Percentiles rank a stretch among this genome's conserved stretches.
These are phyloP conservation scores for Philypnodon macrostomus DNA, from an alignment of 2,797 vertebrate genomes.

Conservation along the genomic window DNA sequence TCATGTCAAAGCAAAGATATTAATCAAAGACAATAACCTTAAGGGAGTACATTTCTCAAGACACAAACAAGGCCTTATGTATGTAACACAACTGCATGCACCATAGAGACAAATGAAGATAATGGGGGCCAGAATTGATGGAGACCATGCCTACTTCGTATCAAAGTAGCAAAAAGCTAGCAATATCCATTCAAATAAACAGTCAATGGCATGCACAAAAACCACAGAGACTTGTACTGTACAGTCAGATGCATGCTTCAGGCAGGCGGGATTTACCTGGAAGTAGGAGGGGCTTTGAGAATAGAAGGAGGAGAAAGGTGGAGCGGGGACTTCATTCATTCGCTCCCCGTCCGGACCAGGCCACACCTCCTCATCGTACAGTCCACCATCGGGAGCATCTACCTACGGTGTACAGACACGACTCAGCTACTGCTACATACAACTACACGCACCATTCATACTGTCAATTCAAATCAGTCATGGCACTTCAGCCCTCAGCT, in stretches of 20 bases:
- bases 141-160: too few relatives aligned
- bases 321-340: slow-evolving; percentile 67
- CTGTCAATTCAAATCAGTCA: background rate
- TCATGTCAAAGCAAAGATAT: background rate
- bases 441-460: background rate
- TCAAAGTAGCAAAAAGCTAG: background rate
- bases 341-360: slow-evolving; percentile 68
- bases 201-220: slow-evolving; percentile 11
- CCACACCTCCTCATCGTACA: slow-evolving; percentile 71
- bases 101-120: too few relatives aligned
- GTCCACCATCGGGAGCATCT: slow-evolving; percentile 75
- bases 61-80: too few relatives aligned
- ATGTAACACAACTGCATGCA: too few relatives aligned
- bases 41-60: too few relatives aligned
- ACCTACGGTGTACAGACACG: slow-evolving; percentile 73
- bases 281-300: slow-evolving; percentile 72
- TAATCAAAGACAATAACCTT: too few relatives aligned
- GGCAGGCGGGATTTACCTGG: slow-evolving; percentile 70
- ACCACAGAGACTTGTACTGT: background rate
- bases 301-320: slow-evolving; percentile 76
- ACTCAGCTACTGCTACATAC: slow-evolving; percentile 41
- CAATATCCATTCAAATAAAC: background rate
- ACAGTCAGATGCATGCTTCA: background rate
- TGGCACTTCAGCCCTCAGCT: too few relatives aligned
- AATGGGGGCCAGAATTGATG: too few relatives aligned